A percentile compares a stretch with the other conserved stretches of the same genome.
phyloP scores from a whole-genome alignment of 2,888 invertebrate genomes.

The Tetragonisca angustula region DNA sequence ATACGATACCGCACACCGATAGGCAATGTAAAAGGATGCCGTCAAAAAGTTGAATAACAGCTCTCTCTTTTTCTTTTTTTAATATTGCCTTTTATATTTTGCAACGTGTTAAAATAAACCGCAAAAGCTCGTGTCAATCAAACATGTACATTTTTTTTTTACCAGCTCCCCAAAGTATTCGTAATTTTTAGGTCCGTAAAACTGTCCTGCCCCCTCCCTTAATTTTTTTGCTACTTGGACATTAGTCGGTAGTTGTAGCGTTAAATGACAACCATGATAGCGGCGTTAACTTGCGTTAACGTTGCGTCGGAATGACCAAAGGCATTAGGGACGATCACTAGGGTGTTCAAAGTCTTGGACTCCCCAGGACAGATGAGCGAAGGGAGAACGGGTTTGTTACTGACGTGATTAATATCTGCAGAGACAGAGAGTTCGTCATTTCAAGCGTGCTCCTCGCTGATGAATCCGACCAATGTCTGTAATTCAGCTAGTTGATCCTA shows the following conservation, averaged over 20 bases:
- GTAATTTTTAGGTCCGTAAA: too few species aligned
- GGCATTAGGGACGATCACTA: constrained; percentile 48
- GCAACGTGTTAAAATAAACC: too few species aligned
- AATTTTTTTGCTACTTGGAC: too few species aligned
- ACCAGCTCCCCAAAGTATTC: too few species aligned
- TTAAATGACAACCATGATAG: background rate
- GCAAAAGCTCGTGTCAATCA: too few species aligned
- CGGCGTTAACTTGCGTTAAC: background rate
- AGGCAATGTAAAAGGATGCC: too few species aligned
- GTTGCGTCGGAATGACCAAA: constrained; percentile 31
- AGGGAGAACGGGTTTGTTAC: constrained; percentile 44
- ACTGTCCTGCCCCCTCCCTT: too few species aligned
- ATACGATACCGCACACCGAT: too few species aligned
- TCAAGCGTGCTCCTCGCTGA: constrained; percentile 53
- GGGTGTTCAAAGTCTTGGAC: constrained; percentile 42
- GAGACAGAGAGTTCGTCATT: constrained; percentile 60
- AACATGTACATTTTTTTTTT: too few species aligned
- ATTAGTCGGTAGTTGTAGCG: background rate
- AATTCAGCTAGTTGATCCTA: constrained; percentile 69
- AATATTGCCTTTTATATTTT: too few species aligned
- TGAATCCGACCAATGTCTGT: constrained; percentile 63
- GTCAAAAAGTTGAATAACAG: too few species aligned
- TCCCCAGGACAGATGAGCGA: constrained; percentile 17
- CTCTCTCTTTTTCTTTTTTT: too few species aligned
- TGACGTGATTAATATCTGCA: constrained; percentile 63